Evolutionary conservation across 2,113 vertebrate genomes (phyloP).

Genomic region (Psophia crepitans): DNA sequence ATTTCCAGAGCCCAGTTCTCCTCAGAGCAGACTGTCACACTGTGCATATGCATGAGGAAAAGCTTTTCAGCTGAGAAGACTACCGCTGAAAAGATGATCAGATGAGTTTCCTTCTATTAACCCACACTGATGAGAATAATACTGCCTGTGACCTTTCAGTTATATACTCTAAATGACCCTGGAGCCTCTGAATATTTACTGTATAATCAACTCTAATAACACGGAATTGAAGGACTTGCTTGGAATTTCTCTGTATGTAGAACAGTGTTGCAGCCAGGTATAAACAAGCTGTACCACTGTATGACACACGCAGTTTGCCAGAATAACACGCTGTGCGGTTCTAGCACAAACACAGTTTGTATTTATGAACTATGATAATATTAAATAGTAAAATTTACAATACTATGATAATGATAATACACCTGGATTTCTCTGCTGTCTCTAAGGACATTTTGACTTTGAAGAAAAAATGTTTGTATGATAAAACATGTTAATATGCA

Average conservation of each 20-base stretch:
- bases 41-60: background rate
- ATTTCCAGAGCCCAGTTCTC: background rate
- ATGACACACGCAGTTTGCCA: background rate
- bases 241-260: background rate
- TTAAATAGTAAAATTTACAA: no score
- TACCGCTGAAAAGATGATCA: conserved; percentile 30
- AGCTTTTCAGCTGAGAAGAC: background rate
- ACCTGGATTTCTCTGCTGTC: background rate
- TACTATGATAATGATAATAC: background rate
- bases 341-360: background rate
- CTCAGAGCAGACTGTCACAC: background rate
- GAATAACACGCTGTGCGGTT: background rate
- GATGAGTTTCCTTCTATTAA: conserved; percentile 63
- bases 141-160: conserved; percentile 37
- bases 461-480: background rate
- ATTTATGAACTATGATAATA: background rate
- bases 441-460: background rate
- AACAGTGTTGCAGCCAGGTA: background rate
- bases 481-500: background rate
- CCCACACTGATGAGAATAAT: conserved; percentile 17
- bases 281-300: background rate
- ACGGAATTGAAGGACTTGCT: background rate
- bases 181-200: conserved; percentile 52
- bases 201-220: conserved; percentile 41
- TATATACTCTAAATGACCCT: background rate